These are phyloP conservation scores for Trichomycterus rosablanca DNA, from an alignment of 2,113 vertebrate species.

Conservation along the genomic window DNA sequence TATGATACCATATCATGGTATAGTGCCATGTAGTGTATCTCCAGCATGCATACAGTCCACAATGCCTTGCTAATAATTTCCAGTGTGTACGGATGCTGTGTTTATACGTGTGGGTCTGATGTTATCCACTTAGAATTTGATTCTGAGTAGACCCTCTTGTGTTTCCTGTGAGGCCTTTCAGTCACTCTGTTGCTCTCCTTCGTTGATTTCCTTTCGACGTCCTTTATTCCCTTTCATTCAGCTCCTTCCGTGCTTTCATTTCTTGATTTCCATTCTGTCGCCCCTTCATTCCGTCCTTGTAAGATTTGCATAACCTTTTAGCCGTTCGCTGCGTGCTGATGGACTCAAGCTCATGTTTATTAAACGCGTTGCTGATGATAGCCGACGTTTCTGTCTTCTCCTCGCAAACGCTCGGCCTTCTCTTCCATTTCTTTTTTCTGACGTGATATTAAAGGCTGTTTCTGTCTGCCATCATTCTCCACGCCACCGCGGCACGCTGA, in stretches of 20 bases:
- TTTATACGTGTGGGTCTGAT: too few species aligned
- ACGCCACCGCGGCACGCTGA: conserved; percentile 67
- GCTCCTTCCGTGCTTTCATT: conserved; percentile 14
- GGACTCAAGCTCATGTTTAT: conserved; percentile 37
- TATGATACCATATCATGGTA: too few species aligned
- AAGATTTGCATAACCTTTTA: conserved; percentile 26
- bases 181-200: conserved; percentile 21
- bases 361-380: conserved; percentile 34
- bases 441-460: conserved; percentile 64
- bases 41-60: too few species aligned
- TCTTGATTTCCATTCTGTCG: conserved; percentile 21
- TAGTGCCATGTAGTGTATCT: too few species aligned
- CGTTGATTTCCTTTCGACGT: conserved; percentile 15
- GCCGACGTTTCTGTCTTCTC: conserved; percentile 15
- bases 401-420: neutral
- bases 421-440: conserved; percentile 46
- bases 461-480: conserved; percentile 70
- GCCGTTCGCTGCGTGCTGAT: conserved; percentile 28
- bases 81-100: too few species aligned
- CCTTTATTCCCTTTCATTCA: conserved; percentile 15
- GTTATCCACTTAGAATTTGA: too few species aligned
- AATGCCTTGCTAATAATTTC: too few species aligned
- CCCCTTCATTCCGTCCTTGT: conserved; percentile 8
- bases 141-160: too few species aligned
- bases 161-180: too few species aligned